A percentile compares a stretch with the other conserved stretches of the same genome.
phyloP scores from a whole-genome alignment of 2,888 invertebrate species.

The Pandemis cinnamomeana region DNA sequence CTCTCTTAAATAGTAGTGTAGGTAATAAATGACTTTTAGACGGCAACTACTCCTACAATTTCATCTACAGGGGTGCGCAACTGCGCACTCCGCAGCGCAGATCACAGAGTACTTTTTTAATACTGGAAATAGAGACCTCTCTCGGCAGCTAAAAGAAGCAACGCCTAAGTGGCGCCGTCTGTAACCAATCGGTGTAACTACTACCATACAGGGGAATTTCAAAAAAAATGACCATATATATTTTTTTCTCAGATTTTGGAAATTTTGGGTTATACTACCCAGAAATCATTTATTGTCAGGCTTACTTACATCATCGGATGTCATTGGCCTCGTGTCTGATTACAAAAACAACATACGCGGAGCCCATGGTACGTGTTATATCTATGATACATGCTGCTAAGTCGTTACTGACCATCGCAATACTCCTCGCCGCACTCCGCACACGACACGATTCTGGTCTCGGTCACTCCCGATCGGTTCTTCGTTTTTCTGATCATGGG shows the following conservation, averaged over 20 bases:
- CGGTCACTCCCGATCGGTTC: conserved; percentile 92
- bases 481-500: conserved; percentile 90
- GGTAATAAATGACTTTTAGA: no score
- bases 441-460: conserved; percentile 90
- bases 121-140: no score
- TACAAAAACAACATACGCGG: not conserved
- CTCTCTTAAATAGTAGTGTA: no score
- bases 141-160: no score
- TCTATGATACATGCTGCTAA: not conserved
- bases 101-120: no score
- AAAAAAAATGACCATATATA: no score
- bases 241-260: no score
- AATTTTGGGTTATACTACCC: no score
- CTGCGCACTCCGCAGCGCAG: not conserved
- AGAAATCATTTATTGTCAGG: not conserved
- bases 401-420: conserved; percentile 86
- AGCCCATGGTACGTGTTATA: not conserved
- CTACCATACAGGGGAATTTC: no score
- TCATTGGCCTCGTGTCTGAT: not conserved
- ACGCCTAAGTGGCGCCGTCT: no score
- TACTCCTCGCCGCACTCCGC: conserved; percentile 94
- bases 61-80: not conserved
- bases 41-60: not conserved
- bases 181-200: no score
- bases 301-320: not conserved